Base-by-base conservation (phyloP, 2,113 vertebrate genomes). In the Heliornis fulica region DNA sequence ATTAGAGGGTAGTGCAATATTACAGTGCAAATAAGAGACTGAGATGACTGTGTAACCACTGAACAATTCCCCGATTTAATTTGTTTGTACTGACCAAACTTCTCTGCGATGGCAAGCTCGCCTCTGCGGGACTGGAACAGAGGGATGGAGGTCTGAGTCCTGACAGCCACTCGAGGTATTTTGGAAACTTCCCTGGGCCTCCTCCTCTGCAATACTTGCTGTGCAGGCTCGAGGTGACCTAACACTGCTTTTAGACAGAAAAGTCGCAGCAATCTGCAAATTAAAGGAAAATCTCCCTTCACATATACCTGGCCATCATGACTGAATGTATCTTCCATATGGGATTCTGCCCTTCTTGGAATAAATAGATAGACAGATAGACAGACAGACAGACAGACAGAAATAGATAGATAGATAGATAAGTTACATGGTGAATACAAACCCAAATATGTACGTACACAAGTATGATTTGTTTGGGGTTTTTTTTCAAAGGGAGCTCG, bases 1-100 rank as follows among this genome's bases (percentile, higher is more conserved):
- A 95, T 97, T 97, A 97, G 94, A 95, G 85, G 71, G 94, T 96
- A 95, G 94, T 94, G 95, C 92, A 97, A 96, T 96, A 93, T 94
- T 95, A 45, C 94, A 94, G 95, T 94, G 93, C 83, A 97, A 96
- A 96, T 92, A 97, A 72, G 94, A 69, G 72, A 79, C 19, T 26
- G 92, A 76, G 91, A 94, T 89, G 34, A 75, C 92, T 95, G 79
- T 96, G 93, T 89, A 95, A 94, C 92, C 64, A 56, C 86, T 41
- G 91, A 89, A 76, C 40, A 45, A 57, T 74, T 87, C 66, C 83
- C 46, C 16, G 32, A 11, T 85, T 91, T 95, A 96, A 97, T 95
- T 93, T 91, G 90, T 95, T 93, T 96, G 92, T 89, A 51, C 84
- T 91, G 76, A 84, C 92, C 60, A 66, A 94, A 91, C 65, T 96